Percentiles rank a stretch among this genome's conserved stretches.
phyloP scores from a whole-genome alignment of 2,888 invertebrate species.

The Pseudococcus longispinus region DNA sequence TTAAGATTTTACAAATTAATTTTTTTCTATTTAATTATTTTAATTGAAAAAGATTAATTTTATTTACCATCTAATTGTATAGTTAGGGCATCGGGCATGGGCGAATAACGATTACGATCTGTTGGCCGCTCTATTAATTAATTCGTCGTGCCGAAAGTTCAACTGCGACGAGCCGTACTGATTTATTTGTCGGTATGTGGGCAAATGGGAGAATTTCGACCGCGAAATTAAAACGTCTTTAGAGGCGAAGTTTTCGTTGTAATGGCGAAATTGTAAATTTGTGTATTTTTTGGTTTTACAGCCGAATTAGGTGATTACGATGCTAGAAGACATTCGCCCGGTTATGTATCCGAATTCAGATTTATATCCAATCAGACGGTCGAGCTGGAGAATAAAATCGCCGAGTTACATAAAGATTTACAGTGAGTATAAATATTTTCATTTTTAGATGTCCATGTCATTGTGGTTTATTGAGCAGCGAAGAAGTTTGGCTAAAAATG shows the following conservation, averaged over 20 bases:
- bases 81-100: not conserved
- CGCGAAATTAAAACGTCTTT: not conserved
- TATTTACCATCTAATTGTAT: constrained; percentile 12
- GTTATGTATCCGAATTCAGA: constrained; percentile 94
- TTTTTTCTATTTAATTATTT: constrained; percentile 33
- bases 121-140: constrained; percentile 2
- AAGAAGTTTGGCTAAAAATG: not conserved
- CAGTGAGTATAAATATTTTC: constrained; percentile 69
- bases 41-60: constrained; percentile 31
- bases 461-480: not conserved
- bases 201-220: not conserved
- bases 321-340: constrained; percentile 81
- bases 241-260: not conserved
- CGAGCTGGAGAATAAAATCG: constrained; percentile 85
- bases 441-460: not conserved
- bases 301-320: constrained; percentile 97
- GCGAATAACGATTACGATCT: constrained; percentile 3
- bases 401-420: constrained; percentile 86
- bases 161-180: not conserved
- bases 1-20: constrained; percentile 33
- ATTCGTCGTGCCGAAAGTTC: not conserved
- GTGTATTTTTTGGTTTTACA: constrained; percentile 64
- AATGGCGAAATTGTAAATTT: not conserved
- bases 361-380: constrained; percentile 90
- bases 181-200: not conserved